phyloP scores from a whole-genome alignment of 2,797 vertebrate species.

The Trichosurus vulpecula region DNA sequence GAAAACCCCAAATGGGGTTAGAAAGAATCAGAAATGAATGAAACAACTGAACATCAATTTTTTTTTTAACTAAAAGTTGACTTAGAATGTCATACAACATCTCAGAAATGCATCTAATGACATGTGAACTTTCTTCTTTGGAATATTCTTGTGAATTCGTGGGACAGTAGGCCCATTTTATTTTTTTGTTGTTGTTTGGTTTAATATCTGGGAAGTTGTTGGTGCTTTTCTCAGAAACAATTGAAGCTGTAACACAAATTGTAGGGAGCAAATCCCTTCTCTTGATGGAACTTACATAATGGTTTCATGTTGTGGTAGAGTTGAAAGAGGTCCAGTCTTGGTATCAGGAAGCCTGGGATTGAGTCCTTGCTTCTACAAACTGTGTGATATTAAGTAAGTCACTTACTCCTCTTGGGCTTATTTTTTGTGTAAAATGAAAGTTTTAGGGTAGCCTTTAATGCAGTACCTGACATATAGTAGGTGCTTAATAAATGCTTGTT shows the following conservation, averaged over 20 bases:
- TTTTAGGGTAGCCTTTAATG: background rate
- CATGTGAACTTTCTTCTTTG: no score
- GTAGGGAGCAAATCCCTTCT: background rate
- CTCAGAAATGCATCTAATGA: no score
- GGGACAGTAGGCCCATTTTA: background rate
- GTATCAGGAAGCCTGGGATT: background rate
- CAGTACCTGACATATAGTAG: background rate
- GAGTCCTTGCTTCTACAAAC: background rate
- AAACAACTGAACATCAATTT: no score
- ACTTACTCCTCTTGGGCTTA: background rate
- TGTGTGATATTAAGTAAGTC: background rate
- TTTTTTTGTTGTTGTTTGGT: background rate
- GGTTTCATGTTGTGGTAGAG: background rate
- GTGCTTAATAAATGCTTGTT: background rate
- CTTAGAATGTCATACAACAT: no score
- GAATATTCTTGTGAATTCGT: background rate
- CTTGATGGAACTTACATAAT: background rate
- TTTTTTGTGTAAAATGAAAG: background rate
- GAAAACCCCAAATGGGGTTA: no score
- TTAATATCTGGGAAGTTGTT: background rate
- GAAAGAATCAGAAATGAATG: no score
- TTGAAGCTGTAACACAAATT: background rate
- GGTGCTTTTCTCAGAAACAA: background rate
- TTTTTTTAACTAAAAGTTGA: no score
- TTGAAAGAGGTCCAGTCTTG: background rate